These are phyloP conservation scores for Scaeva pyrastri DNA, from an alignment of 2,888 invertebrate species.

Conservation along the genomic window DNA sequence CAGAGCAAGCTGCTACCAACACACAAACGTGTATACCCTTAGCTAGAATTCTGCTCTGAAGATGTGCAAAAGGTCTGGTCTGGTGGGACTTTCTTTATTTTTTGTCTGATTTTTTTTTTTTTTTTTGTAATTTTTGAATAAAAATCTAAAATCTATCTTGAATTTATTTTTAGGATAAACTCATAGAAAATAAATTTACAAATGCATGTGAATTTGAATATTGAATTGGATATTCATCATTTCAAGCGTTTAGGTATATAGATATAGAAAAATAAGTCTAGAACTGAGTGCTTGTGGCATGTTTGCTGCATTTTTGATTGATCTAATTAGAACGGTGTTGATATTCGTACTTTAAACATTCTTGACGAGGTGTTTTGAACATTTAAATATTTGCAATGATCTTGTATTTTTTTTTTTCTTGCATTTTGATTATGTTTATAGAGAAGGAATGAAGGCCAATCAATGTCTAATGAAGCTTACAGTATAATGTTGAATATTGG, in stretches of 20 bases:
- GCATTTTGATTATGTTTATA: not conserved
- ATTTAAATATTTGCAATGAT: constrained; percentile 8
- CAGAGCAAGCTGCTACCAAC: constrained; percentile 22
- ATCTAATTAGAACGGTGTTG: constrained; percentile 67
- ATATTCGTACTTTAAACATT: constrained; percentile 37
- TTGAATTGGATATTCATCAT: constrained; percentile 72
- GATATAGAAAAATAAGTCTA: constrained; percentile 6
- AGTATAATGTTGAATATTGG: too few species aligned
- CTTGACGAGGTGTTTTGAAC: constrained; percentile 7
- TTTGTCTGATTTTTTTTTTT: not conserved
- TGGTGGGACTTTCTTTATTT: constrained; percentile 15
- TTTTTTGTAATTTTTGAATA: not conserved
- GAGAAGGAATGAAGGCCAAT: not conserved
- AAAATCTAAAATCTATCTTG: constrained; percentile 48
- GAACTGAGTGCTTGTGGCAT: not conserved
- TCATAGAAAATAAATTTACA: constrained; percentile 73
- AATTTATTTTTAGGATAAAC: constrained; percentile 68
- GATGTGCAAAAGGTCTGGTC: constrained; percentile 56
- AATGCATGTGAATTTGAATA: constrained; percentile 71
- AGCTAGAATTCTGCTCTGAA: not conserved
- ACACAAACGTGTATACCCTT: too few species aligned
- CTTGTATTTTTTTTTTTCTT: not conserved
- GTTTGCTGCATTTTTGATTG: constrained; percentile 52
- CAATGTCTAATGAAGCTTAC: too few species aligned
- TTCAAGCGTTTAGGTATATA: constrained; percentile 8